These are phyloP conservation scores for Drosophila rubida DNA, from an alignment of 2,888 invertebrate genomes.

Conservation along the genomic window DNA sequence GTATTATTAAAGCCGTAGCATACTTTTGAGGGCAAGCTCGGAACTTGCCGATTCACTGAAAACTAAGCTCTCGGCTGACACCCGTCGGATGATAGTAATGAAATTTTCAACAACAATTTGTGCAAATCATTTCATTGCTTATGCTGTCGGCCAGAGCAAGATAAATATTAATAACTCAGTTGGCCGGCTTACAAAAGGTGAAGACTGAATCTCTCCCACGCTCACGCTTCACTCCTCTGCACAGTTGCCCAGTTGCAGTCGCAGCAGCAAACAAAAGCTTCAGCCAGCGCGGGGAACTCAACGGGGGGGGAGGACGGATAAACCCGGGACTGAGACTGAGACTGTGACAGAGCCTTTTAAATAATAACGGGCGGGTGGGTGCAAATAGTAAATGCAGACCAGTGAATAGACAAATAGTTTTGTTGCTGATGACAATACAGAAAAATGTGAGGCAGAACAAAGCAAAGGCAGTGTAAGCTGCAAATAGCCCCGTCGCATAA, in stretches of 20 bases:
- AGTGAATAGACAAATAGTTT: slow-evolving; percentile 80
- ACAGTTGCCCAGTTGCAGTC: slow-evolving; percentile 42
- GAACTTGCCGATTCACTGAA: slow-evolving; percentile 32
- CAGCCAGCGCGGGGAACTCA: slow-evolving; percentile 1
- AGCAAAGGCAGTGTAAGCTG: slow-evolving; percentile 59
- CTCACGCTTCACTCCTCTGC: too few relatives aligned
- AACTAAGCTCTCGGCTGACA: slow-evolving; percentile 11
- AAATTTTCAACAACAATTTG: slow-evolving; percentile 75
- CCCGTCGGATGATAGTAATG: slow-evolving; percentile 54
- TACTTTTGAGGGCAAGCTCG: slow-evolving; percentile 5
- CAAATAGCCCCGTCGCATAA: slow-evolving; percentile 69
- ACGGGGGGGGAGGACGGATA: slow-evolving; percentile 16
- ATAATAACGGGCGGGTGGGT: slow-evolving; percentile 53
- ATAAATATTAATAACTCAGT: slow-evolving; percentile 79
- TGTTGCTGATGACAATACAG: slow-evolving; percentile 79
- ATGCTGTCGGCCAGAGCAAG: slow-evolving; percentile 62
- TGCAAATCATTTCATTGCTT: slow-evolving; percentile 76
- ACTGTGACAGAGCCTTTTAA: slow-evolving; percentile 59
- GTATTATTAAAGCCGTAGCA: slow-evolving; percentile 11
- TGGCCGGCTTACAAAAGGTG: slow-evolving; percentile 69
- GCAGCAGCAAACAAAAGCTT: slow-evolving; percentile 57
- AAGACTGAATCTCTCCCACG: slow-evolving; percentile 58
- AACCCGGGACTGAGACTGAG: slow-evolving; percentile 6
- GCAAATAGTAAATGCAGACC: slow-evolving; percentile 50
- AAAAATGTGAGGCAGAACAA: slow-evolving; percentile 70